These are phyloP conservation scores for Chitala chitala DNA, from an alignment of 2,113 vertebrate species.

Conservation along the genomic window DNA sequence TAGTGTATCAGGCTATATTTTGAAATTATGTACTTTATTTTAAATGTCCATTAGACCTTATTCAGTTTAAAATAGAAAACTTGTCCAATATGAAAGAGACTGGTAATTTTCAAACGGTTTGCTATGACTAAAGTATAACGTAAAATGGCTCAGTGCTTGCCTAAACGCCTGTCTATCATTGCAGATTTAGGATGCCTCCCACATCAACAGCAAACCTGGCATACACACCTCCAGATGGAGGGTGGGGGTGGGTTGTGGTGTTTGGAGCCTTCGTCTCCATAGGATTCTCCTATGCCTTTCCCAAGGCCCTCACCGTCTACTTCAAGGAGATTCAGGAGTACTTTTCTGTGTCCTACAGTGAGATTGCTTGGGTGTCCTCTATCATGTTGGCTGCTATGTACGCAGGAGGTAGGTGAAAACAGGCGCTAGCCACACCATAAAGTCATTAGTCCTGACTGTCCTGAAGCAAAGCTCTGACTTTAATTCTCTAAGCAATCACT, in stretches of 20 bases:
- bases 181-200: conserved; percentile 50
- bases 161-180: not conserved
- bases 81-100: too few relatives aligned
- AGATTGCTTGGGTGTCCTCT: conserved; percentile 69
- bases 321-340: conserved; percentile 74
- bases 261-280: conserved; percentile 67
- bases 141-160: too few relatives aligned
- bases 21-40: too few relatives aligned
- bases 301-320: conserved; percentile 72
- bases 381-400: conserved; percentile 72
- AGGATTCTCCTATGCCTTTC: conserved; percentile 73
- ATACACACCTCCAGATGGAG: conserved; percentile 60
- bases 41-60: too few relatives aligned
- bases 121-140: too few relatives aligned
- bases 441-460: too few relatives aligned
- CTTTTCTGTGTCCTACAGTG: conserved; percentile 64
- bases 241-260: conserved; percentile 72
- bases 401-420: conserved; percentile 60
- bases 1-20: too few relatives aligned
- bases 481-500: too few relatives aligned
- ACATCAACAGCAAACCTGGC: conserved; percentile 15
- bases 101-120: too few relatives aligned
- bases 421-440: too few relatives aligned
- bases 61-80: too few relatives aligned
- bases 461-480: too few relatives aligned